Percentiles rank a stretch among this genome's conserved stretches.
These are phyloP conservation scores for Athene noctua DNA, from an alignment of 2,113 vertebrate species.

Conservation along the genomic window DNA sequence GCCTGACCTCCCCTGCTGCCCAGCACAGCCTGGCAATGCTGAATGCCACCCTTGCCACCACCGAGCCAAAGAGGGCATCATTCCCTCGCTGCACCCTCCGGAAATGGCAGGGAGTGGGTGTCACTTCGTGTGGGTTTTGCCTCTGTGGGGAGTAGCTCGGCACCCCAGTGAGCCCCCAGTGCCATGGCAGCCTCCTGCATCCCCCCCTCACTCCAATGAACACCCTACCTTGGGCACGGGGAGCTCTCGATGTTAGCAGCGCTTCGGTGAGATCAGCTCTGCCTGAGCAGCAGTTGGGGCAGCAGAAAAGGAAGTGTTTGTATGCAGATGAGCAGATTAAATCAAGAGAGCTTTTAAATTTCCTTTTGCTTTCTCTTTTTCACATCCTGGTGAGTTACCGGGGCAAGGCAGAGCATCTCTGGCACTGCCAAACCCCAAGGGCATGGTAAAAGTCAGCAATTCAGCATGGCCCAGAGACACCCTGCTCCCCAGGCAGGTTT, in stretches of 20 bases:
- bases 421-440: neutral
- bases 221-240: neutral
- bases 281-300: rapidly evolving
- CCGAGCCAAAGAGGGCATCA: rapidly evolving
- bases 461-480: rapidly evolving
- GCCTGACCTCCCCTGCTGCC: neutral
- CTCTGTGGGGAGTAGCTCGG: neutral
- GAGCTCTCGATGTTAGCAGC: rapidly evolving
- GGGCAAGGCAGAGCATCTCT: neutral
- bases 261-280: neutral
- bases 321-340: neutral
- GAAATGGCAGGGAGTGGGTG: rapidly evolving
- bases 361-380: neutral
- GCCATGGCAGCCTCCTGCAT: rapidly evolving
- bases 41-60: rapidly evolving
- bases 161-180: neutral
- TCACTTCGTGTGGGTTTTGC: neutral
- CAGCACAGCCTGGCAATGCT: neutral
- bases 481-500: neutral
- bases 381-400: rapidly evolving
- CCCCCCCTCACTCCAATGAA: rapidly evolving
- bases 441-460: rapidly evolving
- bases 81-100: rapidly evolving
- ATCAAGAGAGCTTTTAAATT: neutral
- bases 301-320: neutral